Base-by-base conservation (phyloP, 2,797 vertebrate genomes). In the Enteromius anoplus region DNA sequence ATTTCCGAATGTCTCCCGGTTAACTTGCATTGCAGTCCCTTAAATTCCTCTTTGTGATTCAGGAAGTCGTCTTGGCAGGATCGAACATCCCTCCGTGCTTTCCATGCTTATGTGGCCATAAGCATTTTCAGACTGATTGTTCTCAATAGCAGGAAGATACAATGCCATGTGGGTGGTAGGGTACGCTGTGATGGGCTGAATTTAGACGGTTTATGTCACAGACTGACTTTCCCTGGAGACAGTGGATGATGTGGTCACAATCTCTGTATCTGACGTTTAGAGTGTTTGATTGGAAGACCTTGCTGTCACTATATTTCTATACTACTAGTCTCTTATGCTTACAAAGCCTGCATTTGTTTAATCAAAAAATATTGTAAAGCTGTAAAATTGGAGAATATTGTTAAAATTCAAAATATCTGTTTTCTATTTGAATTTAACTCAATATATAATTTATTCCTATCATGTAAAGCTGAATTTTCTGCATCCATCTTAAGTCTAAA, bases 21-120 rank as follows among this genome's bases (percentile, higher is more conserved):
- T 85, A 83, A 88, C 83, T 85, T 87, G 82, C 73, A 87, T 86
- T 87, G 89, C 70, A 76, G 80, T 76, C 81, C 58, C 80, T 87
- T 88, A n/a, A 84, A 86, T 32, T 73, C 79, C 29, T 83, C 65
- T 82, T 87, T 85, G 81, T 88, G 79, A 90, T 89, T 83, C 85
- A 83, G 90, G 81, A 89, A 89, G 83, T 82, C 65, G 9, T 65
- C 55, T 42, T 85, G 85, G 85, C 88, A 90, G 81, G 81, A 85
- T 87, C 85, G 87, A 90, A 21, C 87, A 85, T 90, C 89, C 85
- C 87, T 90, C 85, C 34, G 70, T 90, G 89, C 88, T 86, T 87
- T 80, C 87, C 90, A 89, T 91, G 89, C 83, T 87, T 88, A 89
- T 84, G 79, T 71, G 72, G 14, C 65, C 66, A 77, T 70, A 51